phyloP scores from a whole-genome alignment of 2,113 vertebrate genomes.

The Chloropsis hardwickii region DNA sequence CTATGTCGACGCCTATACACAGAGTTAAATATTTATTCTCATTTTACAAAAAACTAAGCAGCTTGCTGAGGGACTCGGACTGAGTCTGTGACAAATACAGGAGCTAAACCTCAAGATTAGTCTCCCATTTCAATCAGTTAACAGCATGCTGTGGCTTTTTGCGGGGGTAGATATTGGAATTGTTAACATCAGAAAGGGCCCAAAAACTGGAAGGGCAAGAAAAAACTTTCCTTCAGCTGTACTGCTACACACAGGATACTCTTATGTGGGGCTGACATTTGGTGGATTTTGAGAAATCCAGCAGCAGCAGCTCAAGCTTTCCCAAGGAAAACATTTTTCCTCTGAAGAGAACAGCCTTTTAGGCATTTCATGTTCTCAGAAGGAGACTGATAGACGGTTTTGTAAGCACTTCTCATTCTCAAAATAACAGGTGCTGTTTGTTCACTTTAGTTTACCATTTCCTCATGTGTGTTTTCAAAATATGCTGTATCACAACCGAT shows the following conservation, averaged over 20 bases:
- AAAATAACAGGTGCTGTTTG: too few relatives aligned
- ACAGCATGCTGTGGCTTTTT: not conserved
- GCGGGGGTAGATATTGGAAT: not conserved
- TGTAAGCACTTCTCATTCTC: too few relatives aligned
- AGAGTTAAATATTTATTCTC: not conserved
- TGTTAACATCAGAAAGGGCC: not conserved
- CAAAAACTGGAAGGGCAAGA: not conserved
- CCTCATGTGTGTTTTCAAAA: too few relatives aligned
- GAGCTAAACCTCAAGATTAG: not conserved
- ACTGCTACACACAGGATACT: not conserved
- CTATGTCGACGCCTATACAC: rapidly evolving
- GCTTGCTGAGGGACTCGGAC: rapidly evolving
- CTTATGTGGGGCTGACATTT: too few relatives aligned
- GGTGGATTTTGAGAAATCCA: too few relatives aligned
- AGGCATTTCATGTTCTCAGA: too few relatives aligned
- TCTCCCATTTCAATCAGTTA: not conserved
- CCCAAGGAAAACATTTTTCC: too few relatives aligned
- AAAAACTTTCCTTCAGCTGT: not conserved
- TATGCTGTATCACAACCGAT: too few relatives aligned
- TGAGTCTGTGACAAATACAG: not conserved
- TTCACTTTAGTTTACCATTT: too few relatives aligned
- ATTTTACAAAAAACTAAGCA: not conserved
- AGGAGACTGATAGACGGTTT: too few relatives aligned
- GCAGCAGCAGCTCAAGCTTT: too few relatives aligned
- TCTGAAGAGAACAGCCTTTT: too few relatives aligned